These are phyloP conservation scores for Zhuqinia jingwanae DNA, from an alignment of 2,888 invertebrate genomes.

Conservation along the genomic window DNA sequence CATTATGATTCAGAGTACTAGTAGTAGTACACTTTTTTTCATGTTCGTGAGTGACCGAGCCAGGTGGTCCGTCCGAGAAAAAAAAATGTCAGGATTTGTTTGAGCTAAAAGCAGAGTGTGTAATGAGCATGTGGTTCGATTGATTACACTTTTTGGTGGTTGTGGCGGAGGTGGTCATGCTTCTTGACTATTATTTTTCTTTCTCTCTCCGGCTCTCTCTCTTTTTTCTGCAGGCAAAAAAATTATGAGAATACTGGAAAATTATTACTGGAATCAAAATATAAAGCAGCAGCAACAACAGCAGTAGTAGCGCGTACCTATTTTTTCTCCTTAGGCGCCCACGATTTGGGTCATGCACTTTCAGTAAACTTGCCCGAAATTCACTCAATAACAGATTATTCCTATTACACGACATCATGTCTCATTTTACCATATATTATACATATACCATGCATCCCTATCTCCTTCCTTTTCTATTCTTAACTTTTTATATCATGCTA, in stretches of 20 bases:
- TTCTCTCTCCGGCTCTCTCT: constrained; percentile 39
- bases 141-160: constrained; percentile 65
- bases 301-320: not conserved
- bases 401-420: too few species aligned
- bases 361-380: constrained; percentile 9
- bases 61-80: constrained; percentile 70
- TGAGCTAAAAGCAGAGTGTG: constrained; percentile 54
- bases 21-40: too few species aligned
- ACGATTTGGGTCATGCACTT: constrained; percentile 50
- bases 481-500: too few species aligned
- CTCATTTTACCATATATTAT: too few species aligned
- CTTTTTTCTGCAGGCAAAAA: constrained; percentile 63
- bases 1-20: too few species aligned
- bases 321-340: constrained; percentile 37
- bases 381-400: constrained; percentile 16
- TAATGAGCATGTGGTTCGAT: constrained; percentile 70
- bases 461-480: constrained; percentile 19
- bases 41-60: constrained; percentile 70
- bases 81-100: constrained; percentile 70
- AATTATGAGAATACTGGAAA: constrained; percentile 44
- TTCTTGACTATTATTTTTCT: too few species aligned
- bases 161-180: constrained; percentile 70
- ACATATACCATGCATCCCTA: too few species aligned
- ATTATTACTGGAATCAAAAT: constrained; percentile 18
- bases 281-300: too few species aligned